Base-by-base conservation (phyloP, 2,113 vertebrate species). In the Pomatorhinus ruficollis region DNA sequence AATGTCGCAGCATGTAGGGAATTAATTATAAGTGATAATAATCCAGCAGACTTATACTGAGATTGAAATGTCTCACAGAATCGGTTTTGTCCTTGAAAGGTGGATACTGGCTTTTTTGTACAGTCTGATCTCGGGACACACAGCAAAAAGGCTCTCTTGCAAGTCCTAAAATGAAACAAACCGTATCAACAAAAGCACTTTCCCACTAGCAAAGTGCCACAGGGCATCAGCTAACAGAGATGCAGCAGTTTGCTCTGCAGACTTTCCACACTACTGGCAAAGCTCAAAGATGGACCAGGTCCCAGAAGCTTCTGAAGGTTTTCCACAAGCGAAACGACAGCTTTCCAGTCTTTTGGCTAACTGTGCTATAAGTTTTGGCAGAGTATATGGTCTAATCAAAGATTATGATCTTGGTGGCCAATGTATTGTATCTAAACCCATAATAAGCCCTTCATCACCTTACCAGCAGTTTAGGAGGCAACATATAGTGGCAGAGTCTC, bases 11-110 rank as follows among this genome's bases (percentile, higher is more conserved):
- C 83, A 70, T 88, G 60, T 63, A 86, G 27, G 56, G 68, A 86
- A 59, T 68, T 95, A 92, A 95, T 95, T 93, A 70, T 39, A 86
- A 70, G 47, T 70, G 80, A 90, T 89, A 92, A 93, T 93, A 95
- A 95, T 96, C 59, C 83, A 59, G 30, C 27, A 95, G 83, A 74
- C 3, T 78, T 89, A 70, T n/a, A 39, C 37, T 59, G 63, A 83
- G 71, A 88, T 95, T 92, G 44, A 90, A 96, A 89, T 54, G 4
- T 59, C 77, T 93, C 52, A 54, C 39, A 47, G 40, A 95, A 76
- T 69, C 0, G 0, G 30, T 86, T 96, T 83, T 74, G 89, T 81
- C 93, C 64, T 90, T 70, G 76, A 83, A 89, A 96, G 33, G 42
- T 52, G 60, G 52, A 44, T 1, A 0, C 47, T 90, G 20, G 2